phyloP scores from a whole-genome alignment of 2,888 invertebrate species.

The Ichneumoninae sp. region DNA sequence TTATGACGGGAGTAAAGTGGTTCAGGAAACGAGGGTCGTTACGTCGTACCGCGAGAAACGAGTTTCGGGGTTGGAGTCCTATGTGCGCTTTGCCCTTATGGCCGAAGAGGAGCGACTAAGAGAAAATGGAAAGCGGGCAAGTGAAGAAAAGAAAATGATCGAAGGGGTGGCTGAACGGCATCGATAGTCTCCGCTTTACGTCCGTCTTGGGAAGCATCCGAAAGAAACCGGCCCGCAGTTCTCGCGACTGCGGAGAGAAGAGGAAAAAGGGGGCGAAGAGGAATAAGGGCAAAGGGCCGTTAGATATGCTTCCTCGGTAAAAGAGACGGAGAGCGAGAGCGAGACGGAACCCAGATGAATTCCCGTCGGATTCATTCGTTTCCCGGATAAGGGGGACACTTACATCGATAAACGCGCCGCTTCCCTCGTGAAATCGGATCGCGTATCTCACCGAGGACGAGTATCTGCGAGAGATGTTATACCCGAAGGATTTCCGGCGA shows the following conservation, averaged over 20 bases:
- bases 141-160: conserved; percentile 58
- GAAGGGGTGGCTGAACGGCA: conserved; percentile 57
- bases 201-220: conserved; percentile 43
- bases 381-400: conserved; percentile 60
- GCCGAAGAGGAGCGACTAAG: conserved; percentile 61
- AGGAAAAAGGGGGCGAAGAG: conserved; percentile 44
- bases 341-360: conserved; percentile 67
- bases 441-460: conserved; percentile 48
- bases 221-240: conserved; percentile 37
- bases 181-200: conserved; percentile 54
- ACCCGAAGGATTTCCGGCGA: conserved; percentile 34
- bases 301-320: conserved; percentile 43
- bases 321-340: conserved; percentile 37
- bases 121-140: conserved; percentile 48
- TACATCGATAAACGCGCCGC: conserved; percentile 50
- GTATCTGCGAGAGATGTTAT: conserved; percentile 3
- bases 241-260: conserved; percentile 47
- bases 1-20: conserved; percentile 65
- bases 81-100: conserved; percentile 31
- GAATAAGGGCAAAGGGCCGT: conserved; percentile 56
- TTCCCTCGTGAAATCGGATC: conserved; percentile 57
- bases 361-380: conserved; percentile 66
- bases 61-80: conserved; percentile 27
- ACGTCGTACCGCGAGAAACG: conserved; percentile 40
- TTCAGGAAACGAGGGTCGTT: conserved; percentile 64